Evolutionary conservation across 2,797 vertebrate species (phyloP).

Genomic region (Poeciliopsis paucimaculata): DNA sequence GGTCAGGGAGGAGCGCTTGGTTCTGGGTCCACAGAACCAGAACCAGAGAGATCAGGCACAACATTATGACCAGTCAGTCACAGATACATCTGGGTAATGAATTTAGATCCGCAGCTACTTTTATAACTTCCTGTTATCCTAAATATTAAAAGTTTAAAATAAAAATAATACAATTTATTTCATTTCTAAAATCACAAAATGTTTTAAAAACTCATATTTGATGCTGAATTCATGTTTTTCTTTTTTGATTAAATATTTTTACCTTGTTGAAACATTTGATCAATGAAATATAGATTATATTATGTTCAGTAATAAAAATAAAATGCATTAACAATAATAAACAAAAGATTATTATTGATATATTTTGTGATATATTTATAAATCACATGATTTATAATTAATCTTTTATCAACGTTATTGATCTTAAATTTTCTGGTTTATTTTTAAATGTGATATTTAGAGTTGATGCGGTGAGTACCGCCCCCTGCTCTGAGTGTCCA

Average conservation of each 20-base stretch:
- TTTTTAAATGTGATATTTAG: background rate
- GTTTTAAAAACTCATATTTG: background rate
- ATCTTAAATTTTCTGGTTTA: background rate
- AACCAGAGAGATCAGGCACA: background rate
- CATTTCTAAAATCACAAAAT: background rate
- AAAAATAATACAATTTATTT: background rate
- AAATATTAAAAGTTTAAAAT: background rate
- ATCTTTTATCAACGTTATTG: background rate
- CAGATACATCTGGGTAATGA: background rate
- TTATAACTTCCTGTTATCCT: background rate
- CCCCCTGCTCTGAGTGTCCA: background rate
- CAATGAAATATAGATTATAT: no score
- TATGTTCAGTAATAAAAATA: no score
- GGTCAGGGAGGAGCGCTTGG: constrained; percentile 38
- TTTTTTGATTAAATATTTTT: no score
- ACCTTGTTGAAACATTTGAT: no score
- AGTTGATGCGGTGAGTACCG: no score
- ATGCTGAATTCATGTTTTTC: background rate
- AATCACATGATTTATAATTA: background rate
- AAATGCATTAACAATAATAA: no score
- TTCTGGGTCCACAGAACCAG: constrained; percentile 46
- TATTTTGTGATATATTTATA: no score
- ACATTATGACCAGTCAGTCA: background rate
- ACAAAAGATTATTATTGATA: no score
- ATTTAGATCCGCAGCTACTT: background rate